Evolutionary conservation across 1,140 invertebrate species (phyloP), one percentile per base, ranked within the genome.

Genomic region (Eumeta japonica): DNA sequence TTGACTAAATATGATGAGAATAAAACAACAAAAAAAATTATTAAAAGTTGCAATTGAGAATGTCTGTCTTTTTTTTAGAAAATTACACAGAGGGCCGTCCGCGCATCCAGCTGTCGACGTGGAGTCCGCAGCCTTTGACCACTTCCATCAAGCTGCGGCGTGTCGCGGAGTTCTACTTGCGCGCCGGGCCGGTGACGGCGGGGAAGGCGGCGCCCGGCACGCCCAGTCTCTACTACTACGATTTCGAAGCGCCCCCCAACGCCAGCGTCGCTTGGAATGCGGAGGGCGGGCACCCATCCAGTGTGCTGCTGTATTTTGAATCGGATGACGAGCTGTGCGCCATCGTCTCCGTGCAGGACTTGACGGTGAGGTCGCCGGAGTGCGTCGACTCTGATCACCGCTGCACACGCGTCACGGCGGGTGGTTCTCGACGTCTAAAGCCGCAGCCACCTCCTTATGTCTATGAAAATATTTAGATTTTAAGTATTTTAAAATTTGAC

Each of bases 281-380:
- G 0, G 46, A 46, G 1, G 17, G 37, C 5, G 11, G 12, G 0
- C 16, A 45, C 3, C 20, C 65, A 0, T 65, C 60, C 41, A 70
- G 58, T 28, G 83, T 88, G 1, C 62, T 87, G 30, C 62, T 89
- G 3, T 74, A 76, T 38, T 79, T 85, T 9, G 74, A 73, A 9
- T 88, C 87, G 0, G 55, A 78, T 12, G 80, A 84, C 55, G 62
- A 77, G 10, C 62, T 78, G 7, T 90, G 87, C 54, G 83, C 84
- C 56, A 79, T 80, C 9, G 75, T 88, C 19, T 88, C 87, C 16
- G 81, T 90, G 48, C 87, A 89, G 55, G 84, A 86, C 55, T 77
- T 81, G 28, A 80, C 80, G 43, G 86, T 88, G 73, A 77, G 79
- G 68, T 15, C 1, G 2, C 16, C n/a, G 3, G 4, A 16, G 12